phyloP scores from a whole-genome alignment of 2,797 vertebrate genomes.

The Artibeus lituratus region DNA sequence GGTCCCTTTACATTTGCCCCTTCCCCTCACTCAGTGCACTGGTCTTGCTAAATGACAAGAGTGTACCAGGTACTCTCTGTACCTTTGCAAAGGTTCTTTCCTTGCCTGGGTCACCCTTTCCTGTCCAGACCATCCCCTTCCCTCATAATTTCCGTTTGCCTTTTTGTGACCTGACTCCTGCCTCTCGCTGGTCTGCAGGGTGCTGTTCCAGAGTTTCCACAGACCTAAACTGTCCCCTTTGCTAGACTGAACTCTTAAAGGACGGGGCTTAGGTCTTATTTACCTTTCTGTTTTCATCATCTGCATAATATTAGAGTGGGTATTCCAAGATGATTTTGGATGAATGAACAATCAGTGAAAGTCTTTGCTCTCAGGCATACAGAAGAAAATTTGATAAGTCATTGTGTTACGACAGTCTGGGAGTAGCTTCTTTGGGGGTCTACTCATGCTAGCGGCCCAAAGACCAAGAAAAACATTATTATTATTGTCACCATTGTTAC shows the following conservation, averaged over 20 bases:
- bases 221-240: neutral
- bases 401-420: neutral
- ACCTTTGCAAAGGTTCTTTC: neutral
- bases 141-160: neutral
- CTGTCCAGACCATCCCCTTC: neutral
- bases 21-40: neutral
- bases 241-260: neutral
- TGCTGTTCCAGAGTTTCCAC: neutral
- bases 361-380: neutral
- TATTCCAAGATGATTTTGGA: conserved; percentile 9
- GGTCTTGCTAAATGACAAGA: neutral
- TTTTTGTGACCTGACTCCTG: neutral
- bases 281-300: neutral
- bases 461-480: neutral
- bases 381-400: conserved; percentile 21
- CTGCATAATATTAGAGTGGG: neutral
- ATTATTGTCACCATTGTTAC: neutral
- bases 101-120: neutral
- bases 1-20: neutral
- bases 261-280: neutral
- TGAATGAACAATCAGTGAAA: neutral
- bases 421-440: neutral
- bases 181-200: neutral
- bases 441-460: neutral
- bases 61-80: neutral